Evolutionary conservation across 2,797 vertebrate genomes (phyloP).

Genomic region (Hoplostethus atlanticus): DNA sequence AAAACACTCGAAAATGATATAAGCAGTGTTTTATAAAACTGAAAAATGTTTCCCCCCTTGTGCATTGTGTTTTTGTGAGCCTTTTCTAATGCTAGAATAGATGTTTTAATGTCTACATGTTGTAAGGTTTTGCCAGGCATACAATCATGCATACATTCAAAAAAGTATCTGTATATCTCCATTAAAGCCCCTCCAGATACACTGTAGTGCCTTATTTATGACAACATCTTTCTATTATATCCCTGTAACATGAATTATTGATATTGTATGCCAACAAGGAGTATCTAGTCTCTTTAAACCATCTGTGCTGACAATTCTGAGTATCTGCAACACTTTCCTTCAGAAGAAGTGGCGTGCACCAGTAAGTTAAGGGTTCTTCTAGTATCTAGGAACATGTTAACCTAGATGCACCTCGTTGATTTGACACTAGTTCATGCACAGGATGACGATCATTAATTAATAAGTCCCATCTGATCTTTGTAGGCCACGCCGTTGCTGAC

Average conservation of each 20-base stretch:
- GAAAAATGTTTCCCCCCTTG: too few species aligned
- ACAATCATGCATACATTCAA: too few species aligned
- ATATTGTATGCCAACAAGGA: conserved; percentile 33
- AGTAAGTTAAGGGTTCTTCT: conserved; percentile 12
- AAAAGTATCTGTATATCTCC: neutral
- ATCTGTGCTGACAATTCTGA: conserved; percentile 43
- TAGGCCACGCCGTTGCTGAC: conserved; percentile 8
- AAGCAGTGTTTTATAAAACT: too few species aligned
- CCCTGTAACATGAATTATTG: conserved; percentile 38
- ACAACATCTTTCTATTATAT: conserved; percentile 46
- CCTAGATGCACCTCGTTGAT: conserved; percentile 5
- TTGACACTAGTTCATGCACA: conserved; percentile 17
- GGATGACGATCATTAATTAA: conserved; percentile 35
- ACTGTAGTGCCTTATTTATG: conserved; percentile 37
- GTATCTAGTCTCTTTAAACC: conserved; percentile 21
- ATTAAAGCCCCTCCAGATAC: neutral
- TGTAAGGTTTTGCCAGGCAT: too few species aligned
- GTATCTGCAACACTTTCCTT: conserved; percentile 23
- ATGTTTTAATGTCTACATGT: too few species aligned
- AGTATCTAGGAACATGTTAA: conserved; percentile 4
- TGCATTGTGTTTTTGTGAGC: neutral
- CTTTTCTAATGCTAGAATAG: too few species aligned
- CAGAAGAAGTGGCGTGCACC: conserved; percentile 26
- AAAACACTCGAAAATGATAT: too few species aligned
- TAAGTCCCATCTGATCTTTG: conserved; percentile 12